Evolutionary conservation across 1,140 invertebrate genomes (phyloP), one percentile per base, ranked within the genome.

Genomic region (Drosophila sulfurigaster): DNA sequence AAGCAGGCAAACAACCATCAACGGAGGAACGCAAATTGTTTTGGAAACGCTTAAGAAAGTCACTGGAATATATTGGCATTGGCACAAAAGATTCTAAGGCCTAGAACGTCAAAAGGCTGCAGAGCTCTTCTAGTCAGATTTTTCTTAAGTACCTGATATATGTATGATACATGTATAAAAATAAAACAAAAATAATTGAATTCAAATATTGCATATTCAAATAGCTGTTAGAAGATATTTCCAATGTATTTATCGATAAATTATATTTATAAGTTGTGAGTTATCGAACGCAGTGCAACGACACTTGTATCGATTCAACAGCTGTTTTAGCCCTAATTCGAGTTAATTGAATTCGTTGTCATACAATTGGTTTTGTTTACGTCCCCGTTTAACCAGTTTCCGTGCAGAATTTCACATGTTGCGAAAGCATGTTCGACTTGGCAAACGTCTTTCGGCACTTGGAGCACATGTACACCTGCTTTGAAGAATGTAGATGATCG

Each of bases 1-100:
- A 87, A 52, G 73, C 62, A 5, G 57, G 59, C 38, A 57, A 75
- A 0, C 51, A 65, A 30, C 75, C 85, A 25, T 78, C 68, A 0
- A 38, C 59, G 62, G 77, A 91, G 4, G 94, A 94, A 30, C 81
- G 90, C 5, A 87, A 79, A 54, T 20, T 92, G 11, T 92, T 92
- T 77, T 92, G 91, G 91, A 92, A 91, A 35, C 91, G 91, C n/a
- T 56, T 92, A 15, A 76, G 74, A 52, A 78, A 75, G 35, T 80
- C 91, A 0, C 58, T 92, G 5, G 76, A 86, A 8, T 64, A 62
- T 25, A 79, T 92, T 59, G 82, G 80, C 11, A 79, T 85, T 16
- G 74, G 65, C 8, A 59, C 66, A 6, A 68, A 68, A 60, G 78
- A 85, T 25, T 49, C 59, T 10, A 75, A 16, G 6, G 78, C 32